These are phyloP conservation scores for Lasioglossum villosulum DNA, from an alignment of 2,888 invertebrate genomes.

Conservation along the genomic window DNA sequence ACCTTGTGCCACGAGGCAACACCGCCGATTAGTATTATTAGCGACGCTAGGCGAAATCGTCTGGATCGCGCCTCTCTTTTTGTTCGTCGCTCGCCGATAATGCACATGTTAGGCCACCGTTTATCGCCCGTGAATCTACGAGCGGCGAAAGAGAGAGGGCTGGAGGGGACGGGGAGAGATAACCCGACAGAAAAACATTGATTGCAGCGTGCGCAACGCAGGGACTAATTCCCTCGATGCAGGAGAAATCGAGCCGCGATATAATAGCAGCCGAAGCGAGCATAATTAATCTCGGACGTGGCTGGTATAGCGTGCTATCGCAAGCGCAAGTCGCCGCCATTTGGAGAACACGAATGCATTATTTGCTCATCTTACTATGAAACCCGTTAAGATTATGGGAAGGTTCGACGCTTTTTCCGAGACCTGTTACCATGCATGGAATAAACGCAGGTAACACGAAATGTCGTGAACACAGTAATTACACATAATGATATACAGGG, in stretches of 20 bases:
- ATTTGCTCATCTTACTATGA: neutral
- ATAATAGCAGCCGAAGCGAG: constrained; percentile 28
- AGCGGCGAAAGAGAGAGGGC: neutral
- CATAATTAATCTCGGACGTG: constrained; percentile 38
- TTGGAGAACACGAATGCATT: neutral
- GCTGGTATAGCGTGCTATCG: neutral
- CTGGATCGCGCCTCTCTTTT: constrained; percentile 5
- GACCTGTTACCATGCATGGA: too few relatives aligned
- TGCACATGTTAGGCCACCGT: constrained; percentile 13
- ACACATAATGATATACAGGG: too few relatives aligned
- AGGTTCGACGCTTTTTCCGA: neutral
- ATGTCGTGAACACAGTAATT: too few relatives aligned
- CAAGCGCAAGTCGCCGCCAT: neutral
- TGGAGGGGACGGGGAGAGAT: too few relatives aligned
- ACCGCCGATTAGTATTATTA: constrained; percentile 46
- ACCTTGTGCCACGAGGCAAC: constrained; percentile 4
- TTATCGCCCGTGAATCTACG: constrained; percentile 33
- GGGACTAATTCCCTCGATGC: constrained; percentile 22
- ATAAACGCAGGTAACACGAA: too few relatives aligned
- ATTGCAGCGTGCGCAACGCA: constrained; percentile 19
- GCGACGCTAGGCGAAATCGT: constrained; percentile 32
- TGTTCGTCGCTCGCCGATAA: neutral
- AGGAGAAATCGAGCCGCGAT: constrained; percentile 44
- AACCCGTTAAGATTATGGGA: neutral
- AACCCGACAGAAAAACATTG: neutral